Evolutionary conservation across 2,888 invertebrate genomes (phyloP).

Genomic region (Drosophila mimica): DNA sequence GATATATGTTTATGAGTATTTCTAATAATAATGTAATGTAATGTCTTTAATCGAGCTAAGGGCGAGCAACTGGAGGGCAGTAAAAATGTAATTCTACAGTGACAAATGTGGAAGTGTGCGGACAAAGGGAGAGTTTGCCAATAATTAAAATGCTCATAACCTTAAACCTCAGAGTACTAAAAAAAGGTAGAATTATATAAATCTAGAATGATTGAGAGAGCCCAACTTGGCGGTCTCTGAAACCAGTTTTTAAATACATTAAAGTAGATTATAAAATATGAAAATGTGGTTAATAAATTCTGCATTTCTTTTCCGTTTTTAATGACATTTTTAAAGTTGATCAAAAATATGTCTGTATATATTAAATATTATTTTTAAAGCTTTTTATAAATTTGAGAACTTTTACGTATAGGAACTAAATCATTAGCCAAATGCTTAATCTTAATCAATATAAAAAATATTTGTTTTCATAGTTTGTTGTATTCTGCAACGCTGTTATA

Average conservation of each 20-base stretch:
- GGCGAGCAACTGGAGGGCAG: background rate
- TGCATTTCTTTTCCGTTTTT: background rate
- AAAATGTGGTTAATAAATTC: background rate
- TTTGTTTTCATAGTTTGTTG: background rate
- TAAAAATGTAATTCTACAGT: background rate
- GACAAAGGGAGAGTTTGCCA: too few relatives aligned
- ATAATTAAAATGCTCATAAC: too few relatives aligned
- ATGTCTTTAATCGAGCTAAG: conserved; percentile 28
- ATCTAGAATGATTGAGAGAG: background rate
- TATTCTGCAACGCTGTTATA: background rate
- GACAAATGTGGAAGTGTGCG: background rate
- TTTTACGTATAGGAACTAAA: background rate
- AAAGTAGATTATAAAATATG: background rate
- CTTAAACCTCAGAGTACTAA: too few relatives aligned
- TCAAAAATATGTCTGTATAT: background rate
- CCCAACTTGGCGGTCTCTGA: background rate
- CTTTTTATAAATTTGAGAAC: too few relatives aligned
- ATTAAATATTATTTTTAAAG: background rate
- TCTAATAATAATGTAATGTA: conserved; percentile 22
- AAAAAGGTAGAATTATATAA: background rate
- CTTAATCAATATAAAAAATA: background rate
- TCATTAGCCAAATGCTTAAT: background rate
- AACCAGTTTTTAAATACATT: background rate
- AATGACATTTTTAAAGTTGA: background rate
- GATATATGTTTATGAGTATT: conserved; percentile 41